Evolutionary conservation across 2,797 vertebrate genomes (phyloP), one percentile per base, ranked within the genome.

Genomic region (Hoplostethus mediterraneus): DNA sequence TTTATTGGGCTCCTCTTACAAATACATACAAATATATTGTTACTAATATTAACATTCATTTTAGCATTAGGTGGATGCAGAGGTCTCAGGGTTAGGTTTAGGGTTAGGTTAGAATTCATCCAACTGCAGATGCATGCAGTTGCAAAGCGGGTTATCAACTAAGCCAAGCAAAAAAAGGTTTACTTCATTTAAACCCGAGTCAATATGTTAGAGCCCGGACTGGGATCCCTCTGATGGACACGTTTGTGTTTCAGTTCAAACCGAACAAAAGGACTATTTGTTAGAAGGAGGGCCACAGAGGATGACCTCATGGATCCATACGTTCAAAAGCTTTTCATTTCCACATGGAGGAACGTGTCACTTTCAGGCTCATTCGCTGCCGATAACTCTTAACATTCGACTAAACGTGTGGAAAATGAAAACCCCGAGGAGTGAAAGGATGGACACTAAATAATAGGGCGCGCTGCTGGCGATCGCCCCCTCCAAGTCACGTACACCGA

Each of bases 191-290:
- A 30, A 30, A 30, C 25, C 13, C 4, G 11, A 5, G 13, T 14
- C 68, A 69, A 78, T 73, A 67, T 71, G 81, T 81, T 30, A 3
- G 44, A 17, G 28, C 28, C 33, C 7, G 5, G 62, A 25, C n/a
- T 0, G 17, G 14, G 47, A 51, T 17, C 54, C 40, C 63, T 65
- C 36, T 67, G 54, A 48, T 14, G 17, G 49, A 30, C 17, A n/a
- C 74, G 72, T 85, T 83, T 87, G 69, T 83, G 83, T 71, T 85
- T 80, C 79, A 87, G 82, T 90, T 90, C 85, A 56, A 48, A 63
- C 7, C 0, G 16, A 83, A 87, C 80, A 83, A 87, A 90, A 78
- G 84, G 73, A 14, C 80, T 86, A 77, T 84, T 40, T 78, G 67
- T 0, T 63, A 8, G 80, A 31, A 77, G 81, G 79, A 68, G 77